These are phyloP conservation scores for Callitettix versicolor DNA, from an alignment of 1,140 invertebrate species.

Conservation along the genomic window DNA sequence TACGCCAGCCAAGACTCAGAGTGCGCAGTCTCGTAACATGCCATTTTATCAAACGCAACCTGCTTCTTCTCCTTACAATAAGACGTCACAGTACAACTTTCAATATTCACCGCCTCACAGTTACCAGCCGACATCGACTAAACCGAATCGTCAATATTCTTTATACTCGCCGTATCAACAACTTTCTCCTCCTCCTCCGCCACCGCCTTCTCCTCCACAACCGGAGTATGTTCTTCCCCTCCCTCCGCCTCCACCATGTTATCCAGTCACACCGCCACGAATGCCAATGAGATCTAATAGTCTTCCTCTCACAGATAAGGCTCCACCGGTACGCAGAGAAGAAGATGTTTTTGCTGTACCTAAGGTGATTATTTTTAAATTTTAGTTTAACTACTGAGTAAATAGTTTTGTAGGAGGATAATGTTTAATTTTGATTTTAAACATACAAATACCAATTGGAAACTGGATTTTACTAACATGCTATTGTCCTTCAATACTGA, in stretches of 20 bases:
- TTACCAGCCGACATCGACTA: neutral
- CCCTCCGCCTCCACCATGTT: neutral
- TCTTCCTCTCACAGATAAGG: slow-evolving; percentile 25
- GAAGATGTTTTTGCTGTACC: slow-evolving; percentile 41
- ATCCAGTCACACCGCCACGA: neutral
- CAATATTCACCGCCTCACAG: neutral
- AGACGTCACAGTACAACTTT: neutral
- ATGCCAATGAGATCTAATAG: slow-evolving; percentile 29
- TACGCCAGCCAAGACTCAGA: too few species aligned
- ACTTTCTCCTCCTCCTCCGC: slow-evolving; percentile 12
- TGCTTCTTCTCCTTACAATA: slow-evolving; percentile 1
- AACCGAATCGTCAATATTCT: neutral
- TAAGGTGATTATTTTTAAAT: slow-evolving; percentile 35
- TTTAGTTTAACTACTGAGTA: too few species aligned
- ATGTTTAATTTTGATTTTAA: too few species aligned
- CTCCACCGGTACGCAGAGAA: slow-evolving; percentile 21
- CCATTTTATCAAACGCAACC: slow-evolving; percentile 1
- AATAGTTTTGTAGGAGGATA: too few species aligned
- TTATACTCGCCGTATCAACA: slow-evolving; percentile 9
- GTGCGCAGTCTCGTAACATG: too few species aligned
- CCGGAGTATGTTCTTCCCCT: neutral
- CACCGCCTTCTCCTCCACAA: slow-evolving; percentile 4
- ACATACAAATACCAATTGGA: too few species aligned
- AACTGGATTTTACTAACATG: too few species aligned
- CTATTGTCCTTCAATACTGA: too few species aligned